Base-by-base conservation (phyloP, 2,797 vertebrate genomes). In the Trichosurus vulpecula region DNA sequence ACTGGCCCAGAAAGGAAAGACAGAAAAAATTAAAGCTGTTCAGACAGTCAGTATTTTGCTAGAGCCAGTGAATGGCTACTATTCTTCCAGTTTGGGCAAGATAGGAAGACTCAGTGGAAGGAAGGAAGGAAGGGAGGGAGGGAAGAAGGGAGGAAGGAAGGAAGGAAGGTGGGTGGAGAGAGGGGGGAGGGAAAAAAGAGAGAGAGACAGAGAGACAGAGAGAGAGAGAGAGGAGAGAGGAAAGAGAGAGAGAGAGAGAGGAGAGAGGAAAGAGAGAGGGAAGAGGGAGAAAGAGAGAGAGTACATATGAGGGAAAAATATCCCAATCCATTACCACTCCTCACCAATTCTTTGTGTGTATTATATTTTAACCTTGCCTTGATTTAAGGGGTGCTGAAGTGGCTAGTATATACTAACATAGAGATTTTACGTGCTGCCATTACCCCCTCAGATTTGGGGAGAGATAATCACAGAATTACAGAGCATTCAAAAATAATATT, bases 361-460 rank as follows among this genome's bases (percentile, higher is more conserved):
- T 89, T 81, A 57, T 81, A n/a, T 94, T 91, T 93, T 47, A 12
- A 10, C 92, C 5, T 96, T 91, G 92, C 47, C 55, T 90, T 92
- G 27, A 6, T 92, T 11, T 0, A 11, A 94, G n/a, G 11, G 58
- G 90, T 56, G 52, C 29, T 19, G 53, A 93, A 94, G 29, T 96
- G 89, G 95, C 96, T 97, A 93, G 54, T 92, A n/a, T 27, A 41
- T 90, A 58, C 90, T 41, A 93, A 97, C 96, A 30, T 52, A 47
- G 19, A 89, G n/a, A 52, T 9, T 52, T 91, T 35, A 89, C 31
- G 92, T 56, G 47, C 29, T 47, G 0, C 12, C 54, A 93, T 94
- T 94, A 74, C 89, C 51, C 61, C 25, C 56, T 92, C 92, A 94
- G 47, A 90, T 90, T 56, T 25, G 51, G 55, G 54, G 9, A 81